Base-by-base conservation (phyloP, 2,113 vertebrate genomes). In the Phodopus roborovskii region DNA sequence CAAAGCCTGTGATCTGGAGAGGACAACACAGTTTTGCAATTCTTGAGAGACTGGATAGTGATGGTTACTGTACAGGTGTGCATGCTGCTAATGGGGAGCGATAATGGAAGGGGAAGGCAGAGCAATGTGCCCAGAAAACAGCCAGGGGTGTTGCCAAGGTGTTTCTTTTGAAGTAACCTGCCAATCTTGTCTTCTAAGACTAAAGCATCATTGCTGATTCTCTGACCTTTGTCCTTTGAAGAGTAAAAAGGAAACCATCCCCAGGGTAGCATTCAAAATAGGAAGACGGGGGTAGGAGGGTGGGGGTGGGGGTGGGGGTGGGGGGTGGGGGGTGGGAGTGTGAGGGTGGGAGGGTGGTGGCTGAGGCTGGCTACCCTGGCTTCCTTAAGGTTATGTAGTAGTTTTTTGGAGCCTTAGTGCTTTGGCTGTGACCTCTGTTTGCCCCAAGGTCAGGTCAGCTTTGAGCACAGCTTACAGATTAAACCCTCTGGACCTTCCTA, bases 381-480 rank as follows among this genome's bases (percentile, higher is more conserved):
- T 93, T 81, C 83, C 78, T 71, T 79, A 90, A 96, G 86, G 88
- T 79, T 83, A 83, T 82, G 88, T 86, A 26, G 20, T 82, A 36
- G 22, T 64, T 88, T 78, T 77, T 50, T 93, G 56, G 24, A 17
- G 12, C 42, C 20, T 96, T 74, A 8, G 2, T 70, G 30, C 79
- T 95, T 86, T 88, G 84, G 45, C 82, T 92, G 1, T 92, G 93
- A 97, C 92, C 92, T 96, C 50, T 90, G 39, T 77, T 45, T 78
- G 64, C 82, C 60, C 94, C 94, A 96, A 97, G 91, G 85, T 97
- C 92, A 95, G 95, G 83, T 86, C 85, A 97, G 95, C 94, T 95
- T 95, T 96, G 86, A 77, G 62, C 45, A 56, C 36, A 77, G 94
- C 56, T 96, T 96, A 66, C 19, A 73, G 87, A 94, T 96, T 96